Base-by-base conservation (phyloP, 2,888 invertebrate species). In the Sceliomorpha sp. region DNA sequence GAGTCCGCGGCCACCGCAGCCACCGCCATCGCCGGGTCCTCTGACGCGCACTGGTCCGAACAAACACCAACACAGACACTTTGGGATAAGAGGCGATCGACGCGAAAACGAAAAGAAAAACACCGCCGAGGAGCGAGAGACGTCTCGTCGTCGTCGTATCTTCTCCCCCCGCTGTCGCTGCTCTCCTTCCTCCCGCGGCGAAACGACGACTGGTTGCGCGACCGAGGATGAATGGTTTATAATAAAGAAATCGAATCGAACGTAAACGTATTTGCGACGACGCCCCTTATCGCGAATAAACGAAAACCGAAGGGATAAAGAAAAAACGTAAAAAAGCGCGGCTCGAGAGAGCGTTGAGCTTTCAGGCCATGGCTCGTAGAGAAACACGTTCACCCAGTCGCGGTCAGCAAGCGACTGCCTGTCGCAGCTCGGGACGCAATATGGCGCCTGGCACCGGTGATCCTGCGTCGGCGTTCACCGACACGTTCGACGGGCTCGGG, bases 321-420 rank as follows among this genome's bases (percentile, higher is more conserved):
- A 44, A 59, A 58, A 53, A 53, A 60, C 56, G 55, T 36, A 58
- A 63, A 60, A n/a, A 66, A 59, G 63, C 58, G 63, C 74, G 72
- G 71, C 73, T 76, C 79, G 70, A 76, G 66, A 70, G 67, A 58
- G 62, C 58, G 67, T 53, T 68, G 45, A 62, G 69, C 66, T 81
- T 60, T 68, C 72, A 83, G 76, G 81, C 79, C 85, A 84, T 85
- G 78, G 77, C 76, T 79, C 78, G 70, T 75, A 73, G 73, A 44
- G 69, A 45, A 36, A 78, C 72, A 81, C 75, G 71, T 78, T 73
- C 48, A 83, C 83, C 79, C 85, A 85, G 83, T 86, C 86, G 87
- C 87, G 83, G 83, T 85, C 85, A 85, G 80, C 83, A 82, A 80
- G 84, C 86, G 85, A 87, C 87, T 87, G 81, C 74, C 76, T 72